Evolutionary conservation across 2,797 vertebrate genomes (phyloP).

Genomic region (Sternotherus odoratus): DNA sequence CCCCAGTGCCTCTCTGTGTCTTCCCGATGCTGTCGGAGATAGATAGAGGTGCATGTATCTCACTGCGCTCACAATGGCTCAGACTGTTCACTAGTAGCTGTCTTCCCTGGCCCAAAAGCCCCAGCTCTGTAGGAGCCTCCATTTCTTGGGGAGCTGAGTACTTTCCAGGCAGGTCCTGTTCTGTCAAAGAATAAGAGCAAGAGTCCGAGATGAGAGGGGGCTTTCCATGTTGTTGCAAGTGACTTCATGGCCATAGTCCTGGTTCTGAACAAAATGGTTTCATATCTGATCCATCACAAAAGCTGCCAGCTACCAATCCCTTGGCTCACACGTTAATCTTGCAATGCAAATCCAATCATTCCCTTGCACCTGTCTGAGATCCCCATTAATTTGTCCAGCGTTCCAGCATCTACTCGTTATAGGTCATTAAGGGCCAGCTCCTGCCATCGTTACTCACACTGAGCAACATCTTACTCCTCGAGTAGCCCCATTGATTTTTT

Average conservation of each 20-base stretch:
- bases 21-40: neutral
- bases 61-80: neutral
- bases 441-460: neutral
- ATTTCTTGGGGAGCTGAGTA: neutral
- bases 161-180: neutral
- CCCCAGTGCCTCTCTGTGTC: neutral
- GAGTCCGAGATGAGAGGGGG: neutral
- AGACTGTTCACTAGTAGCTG: neutral
- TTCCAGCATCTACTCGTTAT: neutral
- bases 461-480: neutral
- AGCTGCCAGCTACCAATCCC: neutral
- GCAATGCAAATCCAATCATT: neutral
- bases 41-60: neutral
- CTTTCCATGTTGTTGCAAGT: neutral
- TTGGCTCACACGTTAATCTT: neutral
- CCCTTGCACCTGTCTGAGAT: neutral
- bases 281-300: neutral
- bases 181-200: neutral
- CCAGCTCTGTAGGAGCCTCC: neutral
- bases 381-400: rapidly evolving
- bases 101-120: neutral
- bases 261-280: neutral
- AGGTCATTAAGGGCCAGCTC: neutral
- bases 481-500: neutral
- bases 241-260: neutral